A percentile compares a stretch with the other conserved stretches of the same genome.
Conservation (phyloP, 2,113 vertebrate species). For the Vanacampus margaritifer region DNA sequence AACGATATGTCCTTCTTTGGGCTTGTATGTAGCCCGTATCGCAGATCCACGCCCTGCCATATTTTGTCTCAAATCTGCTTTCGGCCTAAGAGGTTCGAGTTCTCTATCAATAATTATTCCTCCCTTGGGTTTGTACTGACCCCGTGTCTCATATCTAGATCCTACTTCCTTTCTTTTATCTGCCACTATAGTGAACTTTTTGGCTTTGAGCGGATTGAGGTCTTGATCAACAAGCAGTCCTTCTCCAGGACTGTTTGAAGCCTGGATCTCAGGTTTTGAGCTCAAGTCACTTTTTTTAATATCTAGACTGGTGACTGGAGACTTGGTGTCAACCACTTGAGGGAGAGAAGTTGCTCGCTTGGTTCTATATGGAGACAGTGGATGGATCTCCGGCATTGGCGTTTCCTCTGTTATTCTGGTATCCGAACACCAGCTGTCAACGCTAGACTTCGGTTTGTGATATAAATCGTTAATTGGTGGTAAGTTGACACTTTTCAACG, state of each 20-base stretch:
- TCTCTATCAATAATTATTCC: background rate
- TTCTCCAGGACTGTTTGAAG: background rate
- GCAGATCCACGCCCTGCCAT: background rate
- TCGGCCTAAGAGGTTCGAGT: slow-evolving; percentile 1
- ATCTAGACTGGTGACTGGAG: no score
- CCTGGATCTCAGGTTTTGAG: background rate
- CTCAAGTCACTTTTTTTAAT: background rate
- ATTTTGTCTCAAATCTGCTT: background rate
- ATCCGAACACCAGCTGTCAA: background rate
- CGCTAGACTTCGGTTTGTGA: background rate
- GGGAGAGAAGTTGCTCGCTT: background rate
- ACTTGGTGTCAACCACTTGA: background rate
- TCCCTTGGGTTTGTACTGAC: slow-evolving; percentile 6
- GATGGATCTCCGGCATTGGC: background rate
- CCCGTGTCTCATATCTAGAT: background rate
- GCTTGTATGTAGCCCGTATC: background rate
- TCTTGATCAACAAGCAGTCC: background rate
- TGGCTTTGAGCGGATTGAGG: background rate
- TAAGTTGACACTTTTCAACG: background rate
- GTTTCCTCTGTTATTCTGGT: background rate
- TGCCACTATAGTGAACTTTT: background rate
- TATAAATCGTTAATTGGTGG: background rate
- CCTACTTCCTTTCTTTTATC: background rate
- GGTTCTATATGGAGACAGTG: slow-evolving; percentile 1
- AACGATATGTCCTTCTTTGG: background rate